A percentile compares a stretch with the other conserved stretches of the same genome.
Conservation (phyloP, 2,113 vertebrate genomes). For the Ophiodon elongatus region DNA sequence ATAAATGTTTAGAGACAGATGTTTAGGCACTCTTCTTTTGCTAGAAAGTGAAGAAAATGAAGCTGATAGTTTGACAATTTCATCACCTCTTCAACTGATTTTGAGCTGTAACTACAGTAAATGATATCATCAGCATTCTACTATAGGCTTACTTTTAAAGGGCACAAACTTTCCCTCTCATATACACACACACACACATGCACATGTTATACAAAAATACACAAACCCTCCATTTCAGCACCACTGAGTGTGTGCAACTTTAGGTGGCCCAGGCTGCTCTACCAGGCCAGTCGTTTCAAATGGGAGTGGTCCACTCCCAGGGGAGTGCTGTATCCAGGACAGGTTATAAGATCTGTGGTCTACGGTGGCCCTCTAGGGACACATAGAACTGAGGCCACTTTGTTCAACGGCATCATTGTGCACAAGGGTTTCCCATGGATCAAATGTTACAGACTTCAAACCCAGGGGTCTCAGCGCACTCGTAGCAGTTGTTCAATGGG, state of each 20-base stretch:
- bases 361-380: conserved; percentile 76
- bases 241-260: conserved; percentile 51
- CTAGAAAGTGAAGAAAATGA: conserved; percentile 4
- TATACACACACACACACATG: background rate
- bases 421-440: conserved; percentile 82
- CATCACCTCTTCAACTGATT: background rate
- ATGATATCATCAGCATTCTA: conserved; percentile 15
- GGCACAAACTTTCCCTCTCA: background rate
- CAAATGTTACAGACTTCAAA: conserved; percentile 77
- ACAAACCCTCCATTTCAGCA: conserved; percentile 33
- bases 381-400: conserved; percentile 75
- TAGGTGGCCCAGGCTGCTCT: conserved; percentile 36
- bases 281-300: conserved; percentile 50
- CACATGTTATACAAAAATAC: conserved; percentile 19
- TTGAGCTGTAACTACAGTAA: background rate
- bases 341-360: conserved; percentile 77
- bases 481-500: conserved; percentile 69
- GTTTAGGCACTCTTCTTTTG: background rate
- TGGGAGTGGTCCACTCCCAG: conserved; percentile 71
- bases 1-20: conserved; percentile 12
- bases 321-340: conserved; percentile 78
- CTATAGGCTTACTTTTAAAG: conserved; percentile 6
- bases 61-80: background rate
- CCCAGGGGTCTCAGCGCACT: conserved; percentile 74
- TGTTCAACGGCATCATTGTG: conserved; percentile 78